Evolutionary conservation across 2,113 vertebrate species (phyloP).

Genomic region (Xiphias gladius): DNA sequence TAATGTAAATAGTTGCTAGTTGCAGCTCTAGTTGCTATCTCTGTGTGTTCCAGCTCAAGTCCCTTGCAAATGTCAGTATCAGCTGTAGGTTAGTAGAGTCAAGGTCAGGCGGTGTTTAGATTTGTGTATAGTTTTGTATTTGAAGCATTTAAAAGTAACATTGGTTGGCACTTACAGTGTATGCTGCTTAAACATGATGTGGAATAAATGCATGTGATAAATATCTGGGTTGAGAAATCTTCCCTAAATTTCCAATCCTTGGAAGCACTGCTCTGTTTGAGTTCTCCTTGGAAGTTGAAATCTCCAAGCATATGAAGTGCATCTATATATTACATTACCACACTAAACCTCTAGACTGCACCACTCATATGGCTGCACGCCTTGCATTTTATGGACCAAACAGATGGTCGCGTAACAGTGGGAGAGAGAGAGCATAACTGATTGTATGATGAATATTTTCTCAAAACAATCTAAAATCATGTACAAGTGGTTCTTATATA

Average conservation of each 20-base stretch:
- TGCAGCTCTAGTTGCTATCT: neutral
- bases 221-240: neutral
- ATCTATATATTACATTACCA: constrained; percentile 53
- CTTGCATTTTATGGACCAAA: constrained; percentile 37
- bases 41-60: too few species aligned
- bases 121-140: neutral
- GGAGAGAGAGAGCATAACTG: constrained; percentile 23
- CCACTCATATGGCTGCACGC: constrained; percentile 43
- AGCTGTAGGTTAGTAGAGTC: too few species aligned
- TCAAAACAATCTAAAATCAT: constrained; percentile 16
- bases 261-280: neutral
- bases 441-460: constrained; percentile 2
- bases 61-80: too few species aligned
- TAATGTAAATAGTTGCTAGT: neutral
- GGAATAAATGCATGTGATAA: neutral
- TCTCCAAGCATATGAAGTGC: neutral
- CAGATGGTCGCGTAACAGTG: constrained; percentile 39
- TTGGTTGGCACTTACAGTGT: neutral
- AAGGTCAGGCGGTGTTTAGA: too few species aligned
- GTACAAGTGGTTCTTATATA: neutral
- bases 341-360: constrained; percentile 42
- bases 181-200: neutral
- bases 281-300: neutral
- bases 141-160: neutral
- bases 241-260: neutral